These are phyloP conservation scores for Mus musculus DNA, from an alignment of 2,113 vertebrate species.

Conservation along the genomic window DNA sequence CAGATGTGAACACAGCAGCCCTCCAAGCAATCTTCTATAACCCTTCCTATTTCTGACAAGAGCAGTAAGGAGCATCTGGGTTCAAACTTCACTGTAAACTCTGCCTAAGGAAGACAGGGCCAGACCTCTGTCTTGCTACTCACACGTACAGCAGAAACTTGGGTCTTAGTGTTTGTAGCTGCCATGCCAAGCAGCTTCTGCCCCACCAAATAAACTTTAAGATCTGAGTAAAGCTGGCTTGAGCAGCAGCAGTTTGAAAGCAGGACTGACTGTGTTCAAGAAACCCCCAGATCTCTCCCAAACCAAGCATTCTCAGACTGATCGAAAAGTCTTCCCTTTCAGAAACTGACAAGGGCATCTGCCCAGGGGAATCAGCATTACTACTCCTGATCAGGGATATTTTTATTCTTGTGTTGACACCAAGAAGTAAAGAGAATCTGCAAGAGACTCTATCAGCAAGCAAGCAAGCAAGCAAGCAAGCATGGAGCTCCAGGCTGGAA, in stretches of 20 bases:
- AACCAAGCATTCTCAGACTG: neutral
- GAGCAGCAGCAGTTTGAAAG: neutral
- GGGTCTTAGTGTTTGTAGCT: neutral
- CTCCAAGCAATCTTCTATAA: neutral
- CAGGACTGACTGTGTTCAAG: neutral
- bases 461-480: neutral
- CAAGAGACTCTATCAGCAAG: neutral
- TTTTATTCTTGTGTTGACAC: conserved; percentile 1
- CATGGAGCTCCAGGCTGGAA: neutral
- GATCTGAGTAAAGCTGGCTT: neutral
- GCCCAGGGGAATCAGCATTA: neutral
- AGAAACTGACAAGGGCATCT: neutral
- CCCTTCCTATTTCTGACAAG: neutral
- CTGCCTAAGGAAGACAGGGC: neutral
- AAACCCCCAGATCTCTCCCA: neutral
- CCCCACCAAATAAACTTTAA: neutral
- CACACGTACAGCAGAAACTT: neutral
- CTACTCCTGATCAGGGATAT: conserved; percentile 5
- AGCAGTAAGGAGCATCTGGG: neutral
- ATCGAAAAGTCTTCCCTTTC: neutral
- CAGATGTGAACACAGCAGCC: neutral
- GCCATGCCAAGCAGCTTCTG: neutral
- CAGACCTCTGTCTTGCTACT: neutral
- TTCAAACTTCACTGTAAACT: neutral
- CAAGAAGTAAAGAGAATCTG: neutral